A percentile compares a stretch with the other conserved stretches of the same genome.
Evolutionary conservation across 2,113 vertebrate species (phyloP).

Genomic region (Phalacrocorax aristotelis): DNA sequence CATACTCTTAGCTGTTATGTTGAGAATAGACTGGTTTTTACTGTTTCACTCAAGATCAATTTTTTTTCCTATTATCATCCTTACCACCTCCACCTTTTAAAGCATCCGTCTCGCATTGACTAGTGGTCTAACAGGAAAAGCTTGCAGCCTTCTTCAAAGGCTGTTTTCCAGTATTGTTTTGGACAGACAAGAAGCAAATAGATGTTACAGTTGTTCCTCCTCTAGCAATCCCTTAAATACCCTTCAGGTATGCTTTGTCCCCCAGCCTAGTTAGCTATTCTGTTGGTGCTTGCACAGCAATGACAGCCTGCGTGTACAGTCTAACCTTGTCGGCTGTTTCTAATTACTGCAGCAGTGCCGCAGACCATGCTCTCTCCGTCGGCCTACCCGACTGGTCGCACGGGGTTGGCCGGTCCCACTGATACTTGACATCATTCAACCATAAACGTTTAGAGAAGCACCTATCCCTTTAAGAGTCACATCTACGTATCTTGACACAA

Average conservation of each 20-base stretch:
- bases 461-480: not conserved
- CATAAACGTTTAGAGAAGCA: rapidly evolving
- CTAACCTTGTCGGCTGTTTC: not conserved
- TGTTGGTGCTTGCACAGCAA: not conserved
- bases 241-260: not conserved
- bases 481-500: not conserved
- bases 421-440: not conserved
- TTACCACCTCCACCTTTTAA: not conserved
- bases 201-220: not conserved
- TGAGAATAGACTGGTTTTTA: not conserved
- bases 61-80: not conserved
- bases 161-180: not conserved
- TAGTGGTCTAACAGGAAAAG: not conserved
- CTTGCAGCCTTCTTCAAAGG: not conserved
- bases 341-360: not conserved
- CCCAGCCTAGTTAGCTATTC: not conserved
- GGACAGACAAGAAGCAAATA: not conserved
- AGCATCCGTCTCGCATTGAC: not conserved
- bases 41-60: not conserved
- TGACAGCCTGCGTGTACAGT: not conserved
- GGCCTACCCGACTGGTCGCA: not conserved
- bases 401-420: not conserved
- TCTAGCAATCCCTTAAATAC: not conserved
- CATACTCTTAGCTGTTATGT: not conserved
- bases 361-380: not conserved